Evolutionary conservation across 2,113 vertebrate genomes (phyloP).

Genomic region (Heterochromis multidens): DNA sequence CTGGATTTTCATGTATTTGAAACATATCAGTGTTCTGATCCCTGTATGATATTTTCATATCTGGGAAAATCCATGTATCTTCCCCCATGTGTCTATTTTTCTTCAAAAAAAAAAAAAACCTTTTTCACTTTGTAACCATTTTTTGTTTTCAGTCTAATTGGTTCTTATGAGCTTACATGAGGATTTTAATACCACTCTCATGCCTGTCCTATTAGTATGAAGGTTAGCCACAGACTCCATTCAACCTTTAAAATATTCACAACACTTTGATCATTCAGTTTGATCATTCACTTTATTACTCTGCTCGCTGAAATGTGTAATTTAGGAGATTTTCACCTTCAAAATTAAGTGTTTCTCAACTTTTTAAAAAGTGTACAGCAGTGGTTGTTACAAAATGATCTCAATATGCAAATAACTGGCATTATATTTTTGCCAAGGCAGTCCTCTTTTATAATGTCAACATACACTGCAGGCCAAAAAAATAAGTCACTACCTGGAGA

Average conservation of each 20-base stretch:
- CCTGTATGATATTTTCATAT: neutral
- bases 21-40: neutral
- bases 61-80: neutral
- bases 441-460: neutral
- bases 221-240: neutral
- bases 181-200: neutral
- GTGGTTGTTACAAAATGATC: neutral
- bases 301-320: neutral
- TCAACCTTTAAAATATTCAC: neutral
- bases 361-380: neutral
- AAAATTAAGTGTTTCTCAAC: neutral
- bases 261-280: neutral
- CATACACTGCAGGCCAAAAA: neutral
- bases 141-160: neutral
- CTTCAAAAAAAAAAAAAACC: no score
- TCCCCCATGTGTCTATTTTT: neutral
- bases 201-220: neutral
- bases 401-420: neutral
- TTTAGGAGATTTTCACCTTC: neutral
- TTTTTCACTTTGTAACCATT: neutral
- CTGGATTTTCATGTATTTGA: neutral
- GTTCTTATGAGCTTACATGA: neutral
- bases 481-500: neutral
- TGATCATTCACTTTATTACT: neutral
- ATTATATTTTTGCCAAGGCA: neutral